A percentile compares a stretch with the other conserved stretches of the same genome.
These are phyloP conservation scores for Zootoca vivipara DNA, from an alignment of 2,113 vertebrate species.

Conservation along the genomic window DNA sequence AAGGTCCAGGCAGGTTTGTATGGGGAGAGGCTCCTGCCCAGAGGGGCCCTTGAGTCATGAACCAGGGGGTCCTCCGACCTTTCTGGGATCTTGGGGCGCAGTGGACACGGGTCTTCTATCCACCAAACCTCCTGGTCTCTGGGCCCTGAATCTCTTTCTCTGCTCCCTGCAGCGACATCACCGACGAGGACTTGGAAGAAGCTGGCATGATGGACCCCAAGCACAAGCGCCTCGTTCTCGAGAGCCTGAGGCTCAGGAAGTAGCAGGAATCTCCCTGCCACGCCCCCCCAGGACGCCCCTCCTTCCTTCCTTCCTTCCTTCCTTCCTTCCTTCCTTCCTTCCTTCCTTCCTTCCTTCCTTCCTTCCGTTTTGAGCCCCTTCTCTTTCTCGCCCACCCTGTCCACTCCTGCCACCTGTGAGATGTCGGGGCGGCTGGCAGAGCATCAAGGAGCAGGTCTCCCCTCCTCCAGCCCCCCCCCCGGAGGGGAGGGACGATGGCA, in stretches of 20 bases:
- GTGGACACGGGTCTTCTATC: no score
- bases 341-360: background rate
- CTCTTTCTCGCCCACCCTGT: background rate
- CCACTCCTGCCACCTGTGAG: background rate
- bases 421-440: background rate
- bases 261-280: slow-evolving; percentile 38
- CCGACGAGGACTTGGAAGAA: slow-evolving; percentile 95
- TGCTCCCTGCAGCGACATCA: slow-evolving; percentile 87
- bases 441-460: background rate
- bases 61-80: no score
- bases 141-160: background rate
- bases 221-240: slow-evolving; percentile 89
- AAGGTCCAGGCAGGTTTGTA: no score
- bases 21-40: no score
- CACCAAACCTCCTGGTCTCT: no score
- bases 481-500: background rate
- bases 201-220: slow-evolving; percentile 87
- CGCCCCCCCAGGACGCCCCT: background rate
- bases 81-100: no score
- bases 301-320: background rate
- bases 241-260: slow-evolving; percentile 87
- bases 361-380: no score
- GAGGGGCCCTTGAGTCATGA: no score
- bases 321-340: background rate
- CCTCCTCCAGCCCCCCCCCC: no score